Base-by-base conservation (phyloP, 2,113 vertebrate species). In the Xiphias gladius region DNA sequence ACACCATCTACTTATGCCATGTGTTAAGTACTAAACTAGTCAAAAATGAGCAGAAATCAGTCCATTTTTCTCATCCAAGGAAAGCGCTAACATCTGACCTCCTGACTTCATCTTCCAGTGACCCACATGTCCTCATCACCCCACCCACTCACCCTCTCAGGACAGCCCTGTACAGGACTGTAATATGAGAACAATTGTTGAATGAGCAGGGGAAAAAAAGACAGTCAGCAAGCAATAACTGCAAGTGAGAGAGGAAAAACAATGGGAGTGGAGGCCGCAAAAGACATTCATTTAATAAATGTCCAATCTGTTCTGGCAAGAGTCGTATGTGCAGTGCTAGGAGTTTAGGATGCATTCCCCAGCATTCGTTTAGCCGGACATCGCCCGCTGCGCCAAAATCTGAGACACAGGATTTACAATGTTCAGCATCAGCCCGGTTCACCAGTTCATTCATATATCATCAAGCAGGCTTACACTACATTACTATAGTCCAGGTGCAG, bases 231-330 rank as follows among this genome's bases (percentile, higher is more conserved):
- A 39, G 55, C 52, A 62, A 71, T 65, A 71, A 63, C 54, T 41
- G 65, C 16, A 28, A 62, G 67, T 1, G 65, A 83, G 50, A 76
- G 57, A 69, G 80, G 68, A 61, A 79, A 28, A 54, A 24, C 41
- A 43, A 72, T 37, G 14, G 52, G 12, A 70, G 70, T 9, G 14
- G 69, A 76, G 50, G 75, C 69, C 13, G 54, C 65, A 72, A 80
- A 3, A 78, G 76, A 76, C 80, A 63, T 62, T 88, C 50, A 63
- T 85, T 87, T 84, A 90, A 83, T 86, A 87, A 86, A 90, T 63
- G 76, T 83, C 86, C 35, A 35, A 91, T 94, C 80, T 86, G 86
- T 87, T 88, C 84, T 90, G 88, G 89, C 89, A 79, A 84, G 75
- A 76, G 83, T 94, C 90, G 79, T 89, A 91, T 84, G 84, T 74